These are phyloP conservation scores for Montipora capricornis DNA, from an alignment of 64 coral and sea anemone genomes.

Conservation along the genomic window DNA sequence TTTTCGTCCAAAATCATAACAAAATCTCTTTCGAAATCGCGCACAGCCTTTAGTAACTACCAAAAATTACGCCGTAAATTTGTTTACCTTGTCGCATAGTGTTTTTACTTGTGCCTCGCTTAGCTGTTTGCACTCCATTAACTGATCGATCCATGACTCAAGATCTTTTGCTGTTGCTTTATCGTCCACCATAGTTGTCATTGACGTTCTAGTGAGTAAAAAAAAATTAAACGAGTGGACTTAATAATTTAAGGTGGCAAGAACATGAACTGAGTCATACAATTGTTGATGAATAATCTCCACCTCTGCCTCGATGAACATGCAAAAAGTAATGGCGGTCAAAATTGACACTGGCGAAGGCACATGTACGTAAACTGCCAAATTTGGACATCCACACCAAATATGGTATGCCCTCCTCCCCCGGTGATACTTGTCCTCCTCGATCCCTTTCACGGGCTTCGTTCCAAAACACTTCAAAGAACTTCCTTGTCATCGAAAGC, in stretches of 20 bases:
- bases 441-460: no score
- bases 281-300: background rate
- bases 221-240: background rate
- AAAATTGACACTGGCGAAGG: conserved; percentile 24
- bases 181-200: conserved; percentile 89
- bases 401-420: conserved; percentile 31
- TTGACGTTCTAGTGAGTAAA: background rate
- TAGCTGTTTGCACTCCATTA: conserved; percentile 99
- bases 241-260: background rate
- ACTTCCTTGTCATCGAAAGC: background rate
- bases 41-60: background rate
- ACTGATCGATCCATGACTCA: conserved; percentile 98
- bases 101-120: conserved; percentile 98
- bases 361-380: conserved; percentile 77
- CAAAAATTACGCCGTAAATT: background rate
- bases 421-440: background rate
- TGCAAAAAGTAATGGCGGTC: conserved; percentile 66
- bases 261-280: background rate
- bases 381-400: conserved; percentile 56
- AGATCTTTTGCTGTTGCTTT: conserved; percentile 98
- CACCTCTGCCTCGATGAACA: background rate
- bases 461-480: background rate
- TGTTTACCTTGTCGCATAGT: conserved; percentile 95
- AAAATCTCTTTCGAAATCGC: background rate
- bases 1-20: background rate